Percentiles rank a stretch among this genome's conserved stretches.
These are phyloP conservation scores for Onychomys torridus DNA, from an alignment of 2,797 vertebrate genomes.

Conservation along the genomic window DNA sequence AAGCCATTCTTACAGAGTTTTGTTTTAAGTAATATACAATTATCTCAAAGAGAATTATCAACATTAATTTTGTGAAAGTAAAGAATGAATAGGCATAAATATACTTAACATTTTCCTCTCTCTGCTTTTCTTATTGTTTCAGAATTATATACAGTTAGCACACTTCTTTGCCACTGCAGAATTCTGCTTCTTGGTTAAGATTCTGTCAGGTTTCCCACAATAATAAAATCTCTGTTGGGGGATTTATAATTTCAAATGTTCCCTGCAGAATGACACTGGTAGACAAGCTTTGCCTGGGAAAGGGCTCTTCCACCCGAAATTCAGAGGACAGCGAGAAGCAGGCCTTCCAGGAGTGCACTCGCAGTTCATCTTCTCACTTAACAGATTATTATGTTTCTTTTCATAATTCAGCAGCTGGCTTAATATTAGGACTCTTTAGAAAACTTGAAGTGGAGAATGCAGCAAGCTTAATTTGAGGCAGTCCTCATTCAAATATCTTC, in stretches of 20 bases:
- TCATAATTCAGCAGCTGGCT: constrained; percentile 5
- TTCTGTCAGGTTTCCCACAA: constrained; percentile 59
- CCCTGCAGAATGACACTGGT: constrained; percentile 14
- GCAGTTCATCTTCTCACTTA: constrained; percentile 58
- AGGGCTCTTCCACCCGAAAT: constrained; percentile 66
- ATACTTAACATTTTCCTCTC: neutral
- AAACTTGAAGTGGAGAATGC: neutral
- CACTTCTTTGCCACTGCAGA: neutral
- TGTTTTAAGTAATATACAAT: neutral
- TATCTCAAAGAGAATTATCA: neutral
- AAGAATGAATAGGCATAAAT: constrained; percentile 11
- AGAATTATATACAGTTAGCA: neutral
- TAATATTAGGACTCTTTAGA: neutral
- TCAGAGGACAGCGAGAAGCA: constrained; percentile 22
- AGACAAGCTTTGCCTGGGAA: constrained; percentile 51
- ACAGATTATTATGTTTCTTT: constrained; percentile 42
- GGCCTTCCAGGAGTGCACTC: constrained; percentile 39
- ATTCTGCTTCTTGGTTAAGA: constrained; percentile 34
- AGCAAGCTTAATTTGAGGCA: constrained; percentile 1
- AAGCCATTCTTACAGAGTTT: neutral
- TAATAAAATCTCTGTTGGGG: constrained; percentile 56
- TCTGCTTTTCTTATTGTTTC: neutral
- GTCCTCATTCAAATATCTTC: neutral
- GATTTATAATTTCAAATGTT: constrained; percentile 72
- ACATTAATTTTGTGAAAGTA: constrained; percentile 1